A percentile compares a stretch with the other conserved stretches of the same genome.
Conservation (phyloP, 2,888 invertebrate genomes). For the Epinotia demarniana region DNA sequence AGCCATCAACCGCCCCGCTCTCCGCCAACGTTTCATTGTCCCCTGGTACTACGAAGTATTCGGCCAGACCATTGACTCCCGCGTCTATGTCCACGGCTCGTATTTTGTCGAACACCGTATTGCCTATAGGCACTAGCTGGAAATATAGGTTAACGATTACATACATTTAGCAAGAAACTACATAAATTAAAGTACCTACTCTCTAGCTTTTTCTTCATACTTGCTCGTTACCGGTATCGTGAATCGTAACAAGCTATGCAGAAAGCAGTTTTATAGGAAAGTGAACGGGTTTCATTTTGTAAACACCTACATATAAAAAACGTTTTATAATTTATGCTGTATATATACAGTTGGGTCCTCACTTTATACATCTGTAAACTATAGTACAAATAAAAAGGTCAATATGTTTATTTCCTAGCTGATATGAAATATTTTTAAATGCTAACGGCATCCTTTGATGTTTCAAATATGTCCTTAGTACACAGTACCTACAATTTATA, state of each 20-base stretch:
- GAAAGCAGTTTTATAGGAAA: background rate
- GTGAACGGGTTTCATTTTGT: too few relatives aligned
- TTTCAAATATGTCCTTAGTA: background rate
- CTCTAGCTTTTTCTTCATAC: background rate
- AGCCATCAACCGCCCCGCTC: constrained; percentile 89
- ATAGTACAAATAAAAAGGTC: too few relatives aligned
- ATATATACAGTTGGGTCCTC: too few relatives aligned
- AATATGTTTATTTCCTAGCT: too few relatives aligned
- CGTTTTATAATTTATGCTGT: too few relatives aligned
- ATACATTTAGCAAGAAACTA: background rate
- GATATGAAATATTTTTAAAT: too few relatives aligned
- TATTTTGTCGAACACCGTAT: constrained; percentile 93
- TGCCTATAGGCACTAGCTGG: constrained; percentile 94
- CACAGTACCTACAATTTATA: background rate
- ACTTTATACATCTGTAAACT: too few relatives aligned
- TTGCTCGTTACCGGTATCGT: background rate
- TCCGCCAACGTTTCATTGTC: constrained; percentile 71
- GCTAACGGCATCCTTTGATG: too few relatives aligned
- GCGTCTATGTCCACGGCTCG: constrained; percentile 93
- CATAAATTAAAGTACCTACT: too few relatives aligned
- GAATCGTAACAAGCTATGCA: background rate
- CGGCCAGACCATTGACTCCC: constrained; percentile 94
- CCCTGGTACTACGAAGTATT: constrained; percentile 92
- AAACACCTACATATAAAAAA: too few relatives aligned
- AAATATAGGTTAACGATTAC: constrained; percentile 55